Conservation (phyloP, 1,140 invertebrate species). For the Ceratina japonica region DNA sequence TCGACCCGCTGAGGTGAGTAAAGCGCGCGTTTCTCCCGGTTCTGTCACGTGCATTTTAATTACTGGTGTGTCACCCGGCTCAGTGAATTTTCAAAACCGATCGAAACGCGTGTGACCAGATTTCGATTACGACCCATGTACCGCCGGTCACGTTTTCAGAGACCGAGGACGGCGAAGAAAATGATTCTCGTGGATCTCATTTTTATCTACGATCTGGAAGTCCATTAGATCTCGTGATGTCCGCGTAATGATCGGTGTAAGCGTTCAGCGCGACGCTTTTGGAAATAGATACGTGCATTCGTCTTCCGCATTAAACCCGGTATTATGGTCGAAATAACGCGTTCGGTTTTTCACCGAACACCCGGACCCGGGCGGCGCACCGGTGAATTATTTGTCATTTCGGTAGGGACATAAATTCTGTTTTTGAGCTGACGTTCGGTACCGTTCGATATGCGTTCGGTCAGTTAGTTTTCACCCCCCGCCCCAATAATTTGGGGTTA, state of each 20-base stretch:
- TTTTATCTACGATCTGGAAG: too few relatives aligned
- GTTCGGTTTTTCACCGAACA: not conserved
- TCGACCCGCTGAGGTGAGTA: conserved; percentile 39
- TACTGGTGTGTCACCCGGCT: too few relatives aligned
- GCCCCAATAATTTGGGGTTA: conserved; percentile 33
- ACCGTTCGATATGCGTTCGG: conserved; percentile 49
- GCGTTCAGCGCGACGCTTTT: not conserved
- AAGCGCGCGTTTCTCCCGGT: conserved; percentile 14
- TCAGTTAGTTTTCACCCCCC: conserved; percentile 28
- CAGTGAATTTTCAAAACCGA: too few relatives aligned
- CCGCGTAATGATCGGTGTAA: not conserved
- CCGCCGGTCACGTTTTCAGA: too few relatives aligned
- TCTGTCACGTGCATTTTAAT: too few relatives aligned
- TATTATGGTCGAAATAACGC: conserved; percentile 19
- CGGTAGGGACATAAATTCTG: conserved; percentile 41
- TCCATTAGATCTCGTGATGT: not conserved
- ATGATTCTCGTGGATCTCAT: too few relatives aligned
- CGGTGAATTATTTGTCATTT: conserved; percentile 48
- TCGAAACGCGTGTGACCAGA: too few relatives aligned
- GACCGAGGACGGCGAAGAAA: too few relatives aligned
- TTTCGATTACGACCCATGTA: too few relatives aligned
- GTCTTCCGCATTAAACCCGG: conserved; percentile 4
- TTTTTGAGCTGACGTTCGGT: conserved; percentile 42
- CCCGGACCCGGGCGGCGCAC: not conserved
- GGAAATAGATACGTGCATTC: not conserved